These are phyloP conservation scores for Andricus grossulariae DNA, from an alignment of 1,140 invertebrate genomes.

Conservation along the genomic window DNA sequence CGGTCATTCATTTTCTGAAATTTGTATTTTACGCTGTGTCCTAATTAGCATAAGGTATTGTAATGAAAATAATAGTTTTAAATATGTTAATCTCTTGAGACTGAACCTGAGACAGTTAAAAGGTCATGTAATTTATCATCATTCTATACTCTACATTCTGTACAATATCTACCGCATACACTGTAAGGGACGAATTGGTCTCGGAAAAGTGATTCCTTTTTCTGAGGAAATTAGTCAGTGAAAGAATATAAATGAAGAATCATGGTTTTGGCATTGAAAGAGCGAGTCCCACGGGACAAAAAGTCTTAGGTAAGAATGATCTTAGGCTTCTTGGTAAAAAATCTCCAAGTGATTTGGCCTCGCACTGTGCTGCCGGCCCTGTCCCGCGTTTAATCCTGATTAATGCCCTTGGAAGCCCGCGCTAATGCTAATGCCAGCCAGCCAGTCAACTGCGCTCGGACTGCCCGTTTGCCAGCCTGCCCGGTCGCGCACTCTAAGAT, in stretches of 20 bases:
- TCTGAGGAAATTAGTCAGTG: not conserved
- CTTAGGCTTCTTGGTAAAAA: slow-evolving; percentile 41
- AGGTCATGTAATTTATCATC: too few species aligned
- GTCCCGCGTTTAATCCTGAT: slow-evolving; percentile 72
- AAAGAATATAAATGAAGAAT: not conserved
- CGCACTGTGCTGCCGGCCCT: slow-evolving; percentile 55
- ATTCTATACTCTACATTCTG: too few species aligned
- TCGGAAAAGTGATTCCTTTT: too few species aligned
- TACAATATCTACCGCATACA: too few species aligned
- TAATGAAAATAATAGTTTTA: too few species aligned
- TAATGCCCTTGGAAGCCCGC: slow-evolving; percentile 70
- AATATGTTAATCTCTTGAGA: too few species aligned
- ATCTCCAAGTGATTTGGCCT: slow-evolving; percentile 54
- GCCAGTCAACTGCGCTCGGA: slow-evolving; percentile 40
- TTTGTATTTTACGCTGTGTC: too few species aligned
- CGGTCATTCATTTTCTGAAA: too few species aligned
- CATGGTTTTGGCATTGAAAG: not conserved
- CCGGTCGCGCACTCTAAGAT: slow-evolving; percentile 34
- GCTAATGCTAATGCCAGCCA: slow-evolving; percentile 68
- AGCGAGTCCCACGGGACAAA: not conserved
- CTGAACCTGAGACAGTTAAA: too few species aligned
- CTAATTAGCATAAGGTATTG: too few species aligned
- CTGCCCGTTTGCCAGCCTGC: slow-evolving; percentile 33
- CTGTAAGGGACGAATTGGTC: too few species aligned
- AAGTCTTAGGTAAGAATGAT: slow-evolving; percentile 27